Percentiles rank a stretch among this genome's conserved stretches.
phyloP scores from a whole-genome alignment of 2,888 invertebrate genomes.

The Gari tellinella region DNA sequence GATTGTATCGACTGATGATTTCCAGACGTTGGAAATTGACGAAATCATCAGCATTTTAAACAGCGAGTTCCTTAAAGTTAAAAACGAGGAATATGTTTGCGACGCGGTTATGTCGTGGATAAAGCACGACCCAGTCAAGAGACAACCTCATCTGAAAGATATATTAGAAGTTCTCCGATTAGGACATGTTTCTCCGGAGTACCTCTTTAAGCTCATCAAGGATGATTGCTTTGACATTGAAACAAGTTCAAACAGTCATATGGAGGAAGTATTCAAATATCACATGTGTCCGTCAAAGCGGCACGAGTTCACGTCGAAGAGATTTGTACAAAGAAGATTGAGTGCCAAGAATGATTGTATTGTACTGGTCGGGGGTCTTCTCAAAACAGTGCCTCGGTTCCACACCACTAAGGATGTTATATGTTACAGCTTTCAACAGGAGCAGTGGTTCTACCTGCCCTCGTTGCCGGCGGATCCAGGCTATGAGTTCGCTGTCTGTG shows the following conservation, averaged over 20 bases:
- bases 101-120: conserved; percentile 90
- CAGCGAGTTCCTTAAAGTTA: conserved; percentile 92
- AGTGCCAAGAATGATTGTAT: conserved; percentile 70
- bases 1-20: conserved; percentile 68
- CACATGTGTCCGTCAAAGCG: conserved; percentile 70
- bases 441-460: conserved; percentile 74
- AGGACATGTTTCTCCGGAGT: conserved; percentile 72
- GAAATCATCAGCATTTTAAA: conserved; percentile 91
- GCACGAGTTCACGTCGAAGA: conserved; percentile 62
- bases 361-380: conserved; percentile 71
- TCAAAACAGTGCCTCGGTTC: conserved; percentile 70
- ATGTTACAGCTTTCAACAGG: conserved; percentile 72
- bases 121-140: conserved; percentile 87
- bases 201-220: conserved; percentile 67
- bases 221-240: conserved; percentile 54
- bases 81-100: conserved; percentile 92
- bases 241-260: conserved; percentile 47
- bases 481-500: conserved; percentile 74
- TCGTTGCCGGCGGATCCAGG: conserved; percentile 75
- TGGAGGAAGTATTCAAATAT: conserved; percentile 72
- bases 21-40: conserved; percentile 87
- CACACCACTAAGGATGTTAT: conserved; percentile 74
- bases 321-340: conserved; percentile 62
- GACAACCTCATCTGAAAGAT: conserved; percentile 85
- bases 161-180: conserved; percentile 75